A percentile compares a stretch with the other conserved stretches of the same genome.
phyloP scores from a whole-genome alignment of 2,113 vertebrate genomes.

The Bucco capensis region DNA sequence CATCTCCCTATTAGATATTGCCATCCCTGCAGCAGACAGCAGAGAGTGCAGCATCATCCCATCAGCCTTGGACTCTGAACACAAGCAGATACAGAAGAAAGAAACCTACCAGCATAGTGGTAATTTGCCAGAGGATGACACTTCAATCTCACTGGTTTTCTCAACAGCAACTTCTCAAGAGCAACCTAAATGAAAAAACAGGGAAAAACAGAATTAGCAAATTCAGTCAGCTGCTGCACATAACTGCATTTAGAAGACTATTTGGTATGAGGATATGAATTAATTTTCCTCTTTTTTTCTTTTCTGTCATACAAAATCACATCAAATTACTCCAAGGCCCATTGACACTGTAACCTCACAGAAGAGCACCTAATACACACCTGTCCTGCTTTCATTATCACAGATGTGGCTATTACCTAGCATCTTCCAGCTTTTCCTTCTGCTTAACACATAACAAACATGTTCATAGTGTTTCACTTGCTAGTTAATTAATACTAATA shows the following conservation, averaged over 20 bases:
- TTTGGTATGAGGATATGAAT: not conserved
- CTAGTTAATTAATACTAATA: not conserved
- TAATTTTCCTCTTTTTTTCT: not conserved
- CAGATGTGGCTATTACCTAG: not conserved
- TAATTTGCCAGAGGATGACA: conserved; percentile 82
- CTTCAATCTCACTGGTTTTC: conserved; percentile 74
- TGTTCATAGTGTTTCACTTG: not conserved
- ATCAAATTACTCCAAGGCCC: not conserved
- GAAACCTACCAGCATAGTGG: conserved; percentile 84
- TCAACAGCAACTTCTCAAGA: conserved; percentile 82
- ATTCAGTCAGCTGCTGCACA: not conserved
- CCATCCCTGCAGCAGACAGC: conserved; percentile 16
- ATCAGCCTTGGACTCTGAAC: not conserved
- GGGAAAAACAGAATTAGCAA: conserved; percentile 5
- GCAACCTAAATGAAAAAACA: conserved; percentile 71
- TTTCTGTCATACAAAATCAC: not conserved
- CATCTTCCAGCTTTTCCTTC: not conserved
- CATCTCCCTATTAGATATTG: not conserved
- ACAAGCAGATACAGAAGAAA: not conserved
- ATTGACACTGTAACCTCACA: not conserved
- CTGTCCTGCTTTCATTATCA: conserved; percentile 8
- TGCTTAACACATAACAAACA: not conserved
- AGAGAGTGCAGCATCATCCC: not conserved
- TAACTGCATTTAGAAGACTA: not conserved
- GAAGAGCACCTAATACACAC: not conserved